Percentiles rank a stretch among this genome's conserved stretches.
Conservation (phyloP, 1,140 invertebrate species). For the Magallana ariakensis region DNA sequence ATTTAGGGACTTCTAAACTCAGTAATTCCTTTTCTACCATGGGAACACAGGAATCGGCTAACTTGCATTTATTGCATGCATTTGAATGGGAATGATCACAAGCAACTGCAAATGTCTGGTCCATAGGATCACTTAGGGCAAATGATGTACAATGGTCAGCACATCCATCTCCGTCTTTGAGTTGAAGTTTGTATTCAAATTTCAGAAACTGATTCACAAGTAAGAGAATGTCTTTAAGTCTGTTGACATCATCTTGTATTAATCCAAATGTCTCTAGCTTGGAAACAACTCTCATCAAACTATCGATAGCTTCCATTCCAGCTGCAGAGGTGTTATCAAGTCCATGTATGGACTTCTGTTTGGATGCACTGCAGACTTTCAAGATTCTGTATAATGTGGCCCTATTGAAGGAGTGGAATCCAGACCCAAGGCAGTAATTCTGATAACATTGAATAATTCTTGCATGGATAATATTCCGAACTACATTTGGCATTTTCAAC, state of each 20-base stretch:
- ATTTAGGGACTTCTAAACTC: background rate
- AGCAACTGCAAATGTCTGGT: background rate
- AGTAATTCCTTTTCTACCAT: background rate
- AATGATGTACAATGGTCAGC: conserved; percentile 33
- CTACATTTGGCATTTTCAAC: too few species aligned
- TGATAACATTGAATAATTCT: conserved; percentile 41
- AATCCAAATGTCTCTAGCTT: conserved; percentile 41
- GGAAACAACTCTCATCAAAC: conserved; percentile 8
- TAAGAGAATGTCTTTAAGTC: background rate
- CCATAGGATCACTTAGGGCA: conserved; percentile 13
- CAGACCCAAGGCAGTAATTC: conserved; percentile 30
- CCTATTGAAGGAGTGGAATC: conserved; percentile 16
- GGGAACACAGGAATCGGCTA: background rate
- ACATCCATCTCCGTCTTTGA: background rate
- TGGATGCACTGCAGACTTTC: conserved; percentile 41
- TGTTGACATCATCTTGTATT: background rate
- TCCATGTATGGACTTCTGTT: conserved; percentile 35
- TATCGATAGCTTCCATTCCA: conserved; percentile 32
- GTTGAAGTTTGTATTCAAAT: conserved; percentile 39
- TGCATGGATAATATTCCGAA: conserved; percentile 12
- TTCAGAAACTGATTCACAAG: conserved; percentile 41
- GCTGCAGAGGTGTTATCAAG: conserved; percentile 41
- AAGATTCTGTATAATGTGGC: conserved; percentile 48
- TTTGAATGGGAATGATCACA: conserved; percentile 38
- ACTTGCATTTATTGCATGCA: conserved; percentile 11